Conservation (phyloP, 2,888 invertebrate species). For the Lepidochrysops patricia region DNA sequence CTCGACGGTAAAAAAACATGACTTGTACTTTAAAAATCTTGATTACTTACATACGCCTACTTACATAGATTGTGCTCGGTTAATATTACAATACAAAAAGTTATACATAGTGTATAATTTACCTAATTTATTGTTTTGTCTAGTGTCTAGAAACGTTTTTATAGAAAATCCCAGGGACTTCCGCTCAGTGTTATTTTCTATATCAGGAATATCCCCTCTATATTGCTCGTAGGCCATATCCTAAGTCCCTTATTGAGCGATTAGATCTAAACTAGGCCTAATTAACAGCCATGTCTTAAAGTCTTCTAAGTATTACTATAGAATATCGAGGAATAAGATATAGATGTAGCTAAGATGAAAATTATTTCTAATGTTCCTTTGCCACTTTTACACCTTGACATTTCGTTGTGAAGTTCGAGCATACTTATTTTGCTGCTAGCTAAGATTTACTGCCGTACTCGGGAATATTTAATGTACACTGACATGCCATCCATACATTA, state of each 20-base stretch:
- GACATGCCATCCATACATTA: too few relatives aligned
- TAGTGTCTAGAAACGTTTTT: background rate
- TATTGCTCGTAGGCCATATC: conserved; percentile 13
- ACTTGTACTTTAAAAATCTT: background rate
- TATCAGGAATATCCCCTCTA: conserved; percentile 27
- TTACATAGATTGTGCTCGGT: background rate
- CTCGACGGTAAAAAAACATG: too few relatives aligned
- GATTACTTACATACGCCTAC: background rate
- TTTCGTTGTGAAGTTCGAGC: background rate
- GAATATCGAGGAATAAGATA: conserved; percentile 1
- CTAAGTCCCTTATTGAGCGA: conserved; percentile 7
- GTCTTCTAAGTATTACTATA: conserved; percentile 1
- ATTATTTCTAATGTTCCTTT: conserved; percentile 6
- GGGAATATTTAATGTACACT: too few relatives aligned
- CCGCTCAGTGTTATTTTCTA: conserved; percentile 10
- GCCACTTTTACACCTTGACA: background rate
- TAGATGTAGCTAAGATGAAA: background rate
- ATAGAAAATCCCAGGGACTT: conserved; percentile 7
- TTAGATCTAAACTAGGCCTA: conserved; percentile 8
- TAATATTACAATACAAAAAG: conserved; percentile 1
- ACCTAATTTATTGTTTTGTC: conserved; percentile 4
- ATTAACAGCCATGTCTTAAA: conserved; percentile 9
- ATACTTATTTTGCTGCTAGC: background rate
- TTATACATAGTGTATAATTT: conserved; percentile 5
- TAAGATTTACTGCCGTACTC: too few relatives aligned